Conservation (phyloP, 2,888 invertebrate genomes). For the Cabera pusaria region DNA sequence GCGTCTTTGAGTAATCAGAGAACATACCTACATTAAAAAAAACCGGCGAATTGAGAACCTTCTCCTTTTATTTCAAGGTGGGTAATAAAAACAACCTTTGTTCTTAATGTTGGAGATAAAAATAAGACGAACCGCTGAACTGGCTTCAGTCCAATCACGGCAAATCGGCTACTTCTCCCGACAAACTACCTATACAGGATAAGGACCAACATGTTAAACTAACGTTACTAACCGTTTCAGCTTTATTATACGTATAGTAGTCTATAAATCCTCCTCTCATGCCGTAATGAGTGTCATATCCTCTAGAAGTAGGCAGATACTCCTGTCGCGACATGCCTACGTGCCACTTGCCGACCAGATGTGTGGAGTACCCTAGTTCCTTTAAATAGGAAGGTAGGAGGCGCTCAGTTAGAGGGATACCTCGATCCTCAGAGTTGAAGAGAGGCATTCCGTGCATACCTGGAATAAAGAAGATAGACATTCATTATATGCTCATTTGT, state of each 20-base stretch:
- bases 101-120: too few species aligned
- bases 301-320: slow-evolving; percentile 88
- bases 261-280: slow-evolving; percentile 90
- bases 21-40: too few species aligned
- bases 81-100: too few species aligned
- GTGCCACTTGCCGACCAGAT: slow-evolving; percentile 96
- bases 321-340: slow-evolving; percentile 89
- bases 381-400: slow-evolving; percentile 85
- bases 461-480: slow-evolving; percentile 35
- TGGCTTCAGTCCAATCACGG: too few species aligned
- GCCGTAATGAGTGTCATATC: slow-evolving; percentile 92
- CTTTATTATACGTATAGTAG: slow-evolving; percentile 85
- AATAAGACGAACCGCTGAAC: too few species aligned
- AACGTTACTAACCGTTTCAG: slow-evolving; percentile 58
- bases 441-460: slow-evolving; percentile 74
- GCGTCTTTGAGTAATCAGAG: too few species aligned
- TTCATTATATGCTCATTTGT: too few species aligned
- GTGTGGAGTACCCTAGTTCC: slow-evolving; percentile 88
- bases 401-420: slow-evolving; percentile 78
- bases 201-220: too few species aligned
- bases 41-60: too few species aligned
- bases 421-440: slow-evolving; percentile 69
- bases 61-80: too few species aligned
- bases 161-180: too few species aligned
- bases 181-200: too few species aligned